phyloP scores from a whole-genome alignment of 2,888 invertebrate species.

The Phlogophora meticulosa region DNA sequence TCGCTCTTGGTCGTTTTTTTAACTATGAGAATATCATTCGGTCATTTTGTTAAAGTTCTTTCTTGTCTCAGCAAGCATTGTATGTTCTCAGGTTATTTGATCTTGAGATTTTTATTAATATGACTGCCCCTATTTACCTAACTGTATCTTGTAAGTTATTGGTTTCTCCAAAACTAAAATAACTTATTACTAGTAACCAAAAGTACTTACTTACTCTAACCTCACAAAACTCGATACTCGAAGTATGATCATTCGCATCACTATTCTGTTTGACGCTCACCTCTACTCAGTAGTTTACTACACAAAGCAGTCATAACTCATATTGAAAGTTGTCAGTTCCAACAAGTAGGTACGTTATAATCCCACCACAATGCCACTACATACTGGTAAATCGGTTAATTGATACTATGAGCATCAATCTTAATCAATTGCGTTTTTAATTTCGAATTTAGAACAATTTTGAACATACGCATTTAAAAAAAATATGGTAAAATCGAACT shows the following conservation, averaged over 20 bases:
- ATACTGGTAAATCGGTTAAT: constrained; percentile 59
- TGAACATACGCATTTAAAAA: constrained; percentile 7
- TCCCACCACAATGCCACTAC: constrained; percentile 50
- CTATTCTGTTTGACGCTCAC: constrained; percentile 21
- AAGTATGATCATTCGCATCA: constrained; percentile 17
- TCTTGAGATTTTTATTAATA: too few species aligned
- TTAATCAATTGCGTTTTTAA: constrained; percentile 63
- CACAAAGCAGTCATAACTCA: constrained; percentile 59
- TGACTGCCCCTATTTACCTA: too few species aligned
- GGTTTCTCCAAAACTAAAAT: too few species aligned
- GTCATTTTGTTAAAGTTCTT: too few species aligned
- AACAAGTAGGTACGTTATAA: constrained; percentile 50
- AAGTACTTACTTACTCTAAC: not conserved
- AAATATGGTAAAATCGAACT: too few species aligned
- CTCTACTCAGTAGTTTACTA: constrained; percentile 26
- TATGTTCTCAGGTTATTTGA: too few species aligned
- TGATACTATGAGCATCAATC: constrained; percentile 73
- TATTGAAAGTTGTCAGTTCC: constrained; percentile 53
- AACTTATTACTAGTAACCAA: too few species aligned
- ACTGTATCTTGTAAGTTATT: too few species aligned
- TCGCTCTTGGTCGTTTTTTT: too few species aligned
- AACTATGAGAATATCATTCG: too few species aligned
- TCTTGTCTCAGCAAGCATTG: too few species aligned
- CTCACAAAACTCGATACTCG: not conserved
- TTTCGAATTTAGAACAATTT: constrained; percentile 51